Conservation (phyloP, 2,888 invertebrate genomes). For the Tinea semifulvella region DNA sequence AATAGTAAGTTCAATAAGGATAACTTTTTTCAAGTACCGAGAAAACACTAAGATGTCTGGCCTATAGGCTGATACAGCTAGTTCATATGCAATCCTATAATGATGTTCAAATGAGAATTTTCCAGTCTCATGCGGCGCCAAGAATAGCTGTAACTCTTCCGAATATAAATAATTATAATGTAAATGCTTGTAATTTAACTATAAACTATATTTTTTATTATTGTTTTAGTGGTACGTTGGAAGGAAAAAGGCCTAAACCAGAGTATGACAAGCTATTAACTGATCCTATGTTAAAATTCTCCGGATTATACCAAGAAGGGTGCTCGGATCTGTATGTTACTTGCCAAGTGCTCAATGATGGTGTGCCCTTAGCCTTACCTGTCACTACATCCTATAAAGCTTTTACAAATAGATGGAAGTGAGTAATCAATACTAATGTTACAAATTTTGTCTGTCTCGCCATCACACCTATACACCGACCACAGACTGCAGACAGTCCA, state of each 20-base stretch:
- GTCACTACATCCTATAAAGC: conserved; percentile 92
- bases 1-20: no score
- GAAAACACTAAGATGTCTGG: no score
- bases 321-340: conserved; percentile 91
- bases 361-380: conserved; percentile 83
- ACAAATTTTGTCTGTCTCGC: not conserved
- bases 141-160: no score
- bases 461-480: not conserved
- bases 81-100: no score
- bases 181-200: no score
- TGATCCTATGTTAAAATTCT: conserved; percentile 90
- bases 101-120: no score
- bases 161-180: no score
- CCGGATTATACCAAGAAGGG: conserved; percentile 85
- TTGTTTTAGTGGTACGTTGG: conserved; percentile 83
- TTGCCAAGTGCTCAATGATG: conserved; percentile 84
- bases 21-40: no score
- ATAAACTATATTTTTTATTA: no score
- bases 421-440: conserved; percentile 36
- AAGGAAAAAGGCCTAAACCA: conserved; percentile 87
- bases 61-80: no score
- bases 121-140: no score
- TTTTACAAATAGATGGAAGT: conserved; percentile 94
- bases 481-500: no score
- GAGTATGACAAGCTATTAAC: conserved; percentile 87